These are phyloP conservation scores for Mellilla xanthometata DNA, from an alignment of 2,888 invertebrate genomes.

Conservation along the genomic window DNA sequence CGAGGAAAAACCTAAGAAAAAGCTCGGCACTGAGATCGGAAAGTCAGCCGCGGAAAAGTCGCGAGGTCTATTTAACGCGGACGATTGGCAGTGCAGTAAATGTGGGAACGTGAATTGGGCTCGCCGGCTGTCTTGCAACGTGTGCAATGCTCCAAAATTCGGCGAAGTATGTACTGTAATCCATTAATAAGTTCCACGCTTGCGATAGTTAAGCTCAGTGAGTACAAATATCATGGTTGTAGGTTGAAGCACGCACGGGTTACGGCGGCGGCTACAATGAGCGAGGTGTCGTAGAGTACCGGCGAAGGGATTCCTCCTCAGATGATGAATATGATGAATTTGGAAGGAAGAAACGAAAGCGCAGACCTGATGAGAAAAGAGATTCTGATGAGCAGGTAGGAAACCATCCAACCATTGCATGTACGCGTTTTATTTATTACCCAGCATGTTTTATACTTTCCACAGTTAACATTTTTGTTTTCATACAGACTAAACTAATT, in stretches of 20 bases:
- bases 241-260: conserved; percentile 88
- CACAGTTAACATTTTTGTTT: too few relatives aligned
- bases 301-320: conserved; percentile 91
- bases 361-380: conserved; percentile 12
- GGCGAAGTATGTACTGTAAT: conserved; percentile 88
- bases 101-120: conserved; percentile 99
- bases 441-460: too few relatives aligned
- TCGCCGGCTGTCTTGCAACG: conserved; percentile 96
- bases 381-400: conserved; percentile 54
- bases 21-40: conserved; percentile 97
- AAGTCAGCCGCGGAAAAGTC: conserved; percentile 99
- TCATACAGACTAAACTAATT: conserved; percentile 12
- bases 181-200: too few relatives aligned
- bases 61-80: conserved; percentile 96
- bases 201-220: too few relatives aligned
- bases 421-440: too few relatives aligned
- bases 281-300: conserved; percentile 97
- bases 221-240: conserved; percentile 27
- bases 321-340: conserved; percentile 99
- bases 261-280: conserved; percentile 98
- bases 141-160: conserved; percentile 99
- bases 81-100: conserved; percentile 99
- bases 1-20: conserved; percentile 84
- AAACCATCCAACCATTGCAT: too few relatives aligned
- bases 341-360: conserved; percentile 84